Evolutionary conservation across 2,888 invertebrate species (phyloP), one percentile per base, ranked within the genome.

Genomic region (Zaprionus lineosus): DNA sequence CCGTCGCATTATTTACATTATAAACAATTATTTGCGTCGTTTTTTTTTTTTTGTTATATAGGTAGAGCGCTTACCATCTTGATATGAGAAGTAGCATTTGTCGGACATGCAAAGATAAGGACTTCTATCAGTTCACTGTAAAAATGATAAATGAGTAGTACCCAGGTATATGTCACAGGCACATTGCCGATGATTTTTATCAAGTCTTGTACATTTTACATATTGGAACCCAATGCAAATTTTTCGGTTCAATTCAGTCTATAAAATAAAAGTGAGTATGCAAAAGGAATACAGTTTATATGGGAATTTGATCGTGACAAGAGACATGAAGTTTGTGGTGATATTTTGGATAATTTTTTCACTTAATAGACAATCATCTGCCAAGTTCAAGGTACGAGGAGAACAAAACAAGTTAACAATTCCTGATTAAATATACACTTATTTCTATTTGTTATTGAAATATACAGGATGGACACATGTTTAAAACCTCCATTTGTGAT

Each of bases 401-500:
- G 4, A 26, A 7, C 9, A 0, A 0, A n/a, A n/a, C n/a, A n/a
- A n/a, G n/a, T n/a, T n/a, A n/a, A n/a, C n/a, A n/a, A n/a, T n/a
- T n/a, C n/a, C n/a, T n/a, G n/a, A n/a, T n/a, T n/a, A n/a, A n/a
- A n/a, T n/a, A n/a, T n/a, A n/a, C n/a, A n/a, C n/a, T n/a, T n/a
- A 12, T 3, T 12, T n/a, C 11, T 6, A 11, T 29, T 0, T 26
- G n/a, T n/a, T n/a, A n/a, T n/a, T n/a, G n/a, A n/a, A n/a, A n/a
- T n/a, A n/a, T 15, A 4, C 28, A 78, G 83, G 57, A 63, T 28
- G 71, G 61, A 7, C 56, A 61, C 3, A 53, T 37, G 6, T 65
- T 78, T 19, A 71, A 74, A 36, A 59, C 79, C 0, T 18, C 74
- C 0, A 51, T 73, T 1, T 85, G 85, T 36, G 46, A 68, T 1